Base-by-base conservation (phyloP, 2,113 vertebrate species). In the Upupa epops region DNA sequence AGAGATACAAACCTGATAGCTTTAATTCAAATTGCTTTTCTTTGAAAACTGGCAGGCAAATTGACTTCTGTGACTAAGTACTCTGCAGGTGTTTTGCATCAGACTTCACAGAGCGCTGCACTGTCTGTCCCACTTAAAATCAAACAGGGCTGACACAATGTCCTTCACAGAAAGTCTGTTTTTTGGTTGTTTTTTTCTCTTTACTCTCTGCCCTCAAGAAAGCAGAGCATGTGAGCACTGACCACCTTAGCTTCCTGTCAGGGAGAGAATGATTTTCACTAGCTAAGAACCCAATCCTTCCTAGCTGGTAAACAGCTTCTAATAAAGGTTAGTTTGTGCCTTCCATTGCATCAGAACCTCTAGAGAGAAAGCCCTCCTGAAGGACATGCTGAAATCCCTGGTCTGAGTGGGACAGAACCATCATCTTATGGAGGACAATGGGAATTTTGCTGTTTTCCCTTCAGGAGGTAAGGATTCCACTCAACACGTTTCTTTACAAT, bases 11-110 rank as follows among this genome's bases (percentile, higher is more conserved):
- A 63, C 24, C 42, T 5, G 16, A 86, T 42, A 56, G 45, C 32
- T 86, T 86, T 82, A 75, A 79, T 81, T 93, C 59, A 34, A 5
- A 73, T 70, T 22, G 37, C 63, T 93, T 84, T 18, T 66, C 46
- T 84, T 92, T 82, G 73, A 73, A 73, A 87, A 61, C 9, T 84
- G 74, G 70, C 63, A 73, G 46, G 36, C 52, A 95, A 85, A 89
- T 37, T 34, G 65, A 72, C 74, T 82, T 65, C 21, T 75, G 70
- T 48, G 68, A 75, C 80, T 90, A 81, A 92, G 56, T 12, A 26
- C 80, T 90, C 66, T 69, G 76, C 80, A 83, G 92, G 90, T 92
- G 88, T 72, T 88, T 60, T 89, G 55, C 70, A 75, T n/a, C 54
- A 90, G 70, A 56, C 66, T 86, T 65, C 83, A 75, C 80, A 78